Base-by-base conservation (phyloP, 2,797 vertebrate genomes). In the Todus mexicanus region DNA sequence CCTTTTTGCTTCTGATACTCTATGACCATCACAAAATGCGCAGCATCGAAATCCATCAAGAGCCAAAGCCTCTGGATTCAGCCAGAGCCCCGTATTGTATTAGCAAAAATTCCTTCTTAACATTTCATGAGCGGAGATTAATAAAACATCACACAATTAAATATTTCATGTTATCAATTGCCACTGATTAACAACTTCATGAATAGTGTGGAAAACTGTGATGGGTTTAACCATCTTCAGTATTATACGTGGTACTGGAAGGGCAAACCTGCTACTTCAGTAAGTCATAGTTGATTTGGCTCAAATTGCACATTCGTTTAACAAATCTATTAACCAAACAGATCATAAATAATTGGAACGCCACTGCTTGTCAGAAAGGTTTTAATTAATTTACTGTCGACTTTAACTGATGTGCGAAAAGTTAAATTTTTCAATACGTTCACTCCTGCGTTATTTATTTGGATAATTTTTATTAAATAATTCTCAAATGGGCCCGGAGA, bases 91-190 rank as follows among this genome's bases (percentile, higher is more conserved):
- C 12, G 5, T 86, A 75, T 80, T 91, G 14, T 70, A 83, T 93
- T 84, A 92, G 77, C 81, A 91, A 95, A 95, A 93, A 81, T 84
- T 90, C 81, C 69, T 74, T 77, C 89, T 97, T 95, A 98, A 96
- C 76, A 87, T 97, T 98, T 97, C 63, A 97, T 93, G 88, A 96
- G 60, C 69, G 87, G 87, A 93, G 47, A 96, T 97, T 96, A 97
- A 97, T 98, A 97, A 98, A 97, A 96, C 87, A 96, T 97, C 60
- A 86, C 47, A 71, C 70, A 95, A 92, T 96, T 97, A 97, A 96
- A 95, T 94, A 94, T 94, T 97, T 97, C 76, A 93, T 96, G 84
- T 95, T 87, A 95, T 89, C 92, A 93, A 85, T 96, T 95, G 53
- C 84, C 89, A 76, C 83, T 97, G 94, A 96, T 97, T 97, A 97